These are phyloP conservation scores for Takifugu ocellatus DNA, from an alignment of 2,797 vertebrate species.

Conservation along the genomic window DNA sequence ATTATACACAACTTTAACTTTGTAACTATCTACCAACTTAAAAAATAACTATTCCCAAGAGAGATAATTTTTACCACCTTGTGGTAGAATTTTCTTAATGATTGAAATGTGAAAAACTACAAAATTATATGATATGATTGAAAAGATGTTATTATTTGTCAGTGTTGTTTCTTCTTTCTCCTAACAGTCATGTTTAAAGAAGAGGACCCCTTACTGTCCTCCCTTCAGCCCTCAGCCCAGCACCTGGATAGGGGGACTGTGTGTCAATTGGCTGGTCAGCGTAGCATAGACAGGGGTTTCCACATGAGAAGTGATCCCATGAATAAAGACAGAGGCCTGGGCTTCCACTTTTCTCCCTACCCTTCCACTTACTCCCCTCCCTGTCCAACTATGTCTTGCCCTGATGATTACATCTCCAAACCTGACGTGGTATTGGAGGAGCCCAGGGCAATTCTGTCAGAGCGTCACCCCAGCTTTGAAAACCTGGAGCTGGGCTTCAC, in stretches of 20 bases:
- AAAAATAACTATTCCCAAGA: neutral
- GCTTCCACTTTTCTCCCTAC: constrained; percentile 71
- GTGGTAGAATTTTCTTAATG: too few relatives aligned
- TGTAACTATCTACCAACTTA: too few relatives aligned
- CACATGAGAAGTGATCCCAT: constrained; percentile 49
- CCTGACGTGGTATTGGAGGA: constrained; percentile 60
- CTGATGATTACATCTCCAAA: constrained; percentile 74
- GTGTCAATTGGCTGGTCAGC: constrained; percentile 52
- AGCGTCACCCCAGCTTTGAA: constrained; percentile 76
- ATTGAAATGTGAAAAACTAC: neutral
- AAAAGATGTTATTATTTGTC: neutral
- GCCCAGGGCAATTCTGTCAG: constrained; percentile 50
- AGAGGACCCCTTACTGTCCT: constrained; percentile 77
- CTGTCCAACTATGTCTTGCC: constrained; percentile 61
- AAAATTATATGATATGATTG: neutral
- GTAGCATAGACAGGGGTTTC: constrained; percentile 51
- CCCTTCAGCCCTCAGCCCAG: constrained; percentile 60
- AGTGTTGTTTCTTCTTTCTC: neutral
- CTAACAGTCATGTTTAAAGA: constrained; percentile 86
- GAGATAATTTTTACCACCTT: neutral
- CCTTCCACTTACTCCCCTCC: constrained; percentile 68
- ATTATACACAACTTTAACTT: too few relatives aligned
- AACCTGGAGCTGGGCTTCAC: constrained; percentile 80
- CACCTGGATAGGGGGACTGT: constrained; percentile 61
- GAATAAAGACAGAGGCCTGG: constrained; percentile 69